Percentiles rank a stretch among this genome's conserved stretches.
Conservation (phyloP, 2,113 vertebrate species). For the Pygoscelis antarcticus region DNA sequence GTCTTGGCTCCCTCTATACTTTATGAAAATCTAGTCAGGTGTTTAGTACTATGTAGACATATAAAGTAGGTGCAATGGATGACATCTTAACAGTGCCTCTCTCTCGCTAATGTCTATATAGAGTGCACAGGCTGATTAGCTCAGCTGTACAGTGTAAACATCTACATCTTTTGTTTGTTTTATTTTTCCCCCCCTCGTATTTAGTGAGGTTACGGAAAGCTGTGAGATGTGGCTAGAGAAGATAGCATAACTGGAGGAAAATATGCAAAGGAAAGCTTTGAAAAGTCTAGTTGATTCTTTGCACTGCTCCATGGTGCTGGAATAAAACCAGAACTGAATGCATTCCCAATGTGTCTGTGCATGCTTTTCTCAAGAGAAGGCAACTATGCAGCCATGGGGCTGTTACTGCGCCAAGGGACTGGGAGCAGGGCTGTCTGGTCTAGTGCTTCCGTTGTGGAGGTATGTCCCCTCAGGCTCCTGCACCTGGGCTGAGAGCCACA, state of each 20-base stretch:
- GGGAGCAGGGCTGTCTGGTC: not conserved
- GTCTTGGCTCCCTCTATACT: not conserved
- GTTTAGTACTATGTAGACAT: not conserved
- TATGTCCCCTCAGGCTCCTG: not conserved
- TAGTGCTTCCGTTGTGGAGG: not conserved
- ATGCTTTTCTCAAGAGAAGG: not conserved
- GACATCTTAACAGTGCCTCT: not conserved
- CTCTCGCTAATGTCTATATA: not conserved
- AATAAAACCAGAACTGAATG: not conserved
- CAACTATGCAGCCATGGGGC: not conserved
- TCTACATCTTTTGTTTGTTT: not conserved
- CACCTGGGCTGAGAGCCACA: not conserved
- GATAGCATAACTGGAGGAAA: not conserved
- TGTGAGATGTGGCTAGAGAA: not conserved
- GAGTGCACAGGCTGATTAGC: not conserved
- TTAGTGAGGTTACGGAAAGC: not conserved
- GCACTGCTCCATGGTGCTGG: not conserved
- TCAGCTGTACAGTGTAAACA: not conserved
- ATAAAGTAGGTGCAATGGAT: not conserved
- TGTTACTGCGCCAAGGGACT: not conserved
- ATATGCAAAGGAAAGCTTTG: rapidly evolving
- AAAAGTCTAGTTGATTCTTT: not conserved
- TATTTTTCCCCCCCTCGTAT: not conserved
- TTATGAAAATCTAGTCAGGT: not conserved
- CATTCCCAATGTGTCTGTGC: not conserved